These are phyloP conservation scores for Corvus cornix DNA, from an alignment of 2,113 vertebrate genomes.

Conservation along the genomic window DNA sequence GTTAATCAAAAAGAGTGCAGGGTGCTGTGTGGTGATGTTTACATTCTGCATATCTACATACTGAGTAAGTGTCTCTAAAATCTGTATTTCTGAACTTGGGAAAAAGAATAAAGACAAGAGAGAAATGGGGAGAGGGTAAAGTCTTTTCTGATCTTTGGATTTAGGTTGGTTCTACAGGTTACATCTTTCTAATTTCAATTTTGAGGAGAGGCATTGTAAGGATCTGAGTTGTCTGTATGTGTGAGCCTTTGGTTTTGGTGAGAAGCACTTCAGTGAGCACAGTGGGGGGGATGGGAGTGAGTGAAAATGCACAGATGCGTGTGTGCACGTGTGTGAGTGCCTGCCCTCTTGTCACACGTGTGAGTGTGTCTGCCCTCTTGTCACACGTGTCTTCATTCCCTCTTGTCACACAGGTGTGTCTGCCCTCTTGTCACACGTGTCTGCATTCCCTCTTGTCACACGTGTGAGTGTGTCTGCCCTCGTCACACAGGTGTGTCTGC, in stretches of 20 bases:
- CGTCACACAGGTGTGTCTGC: neutral
- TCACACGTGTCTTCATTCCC: neutral
- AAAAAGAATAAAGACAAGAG: neutral
- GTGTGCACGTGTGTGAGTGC: rapidly evolving
- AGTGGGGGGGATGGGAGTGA: rapidly evolving
- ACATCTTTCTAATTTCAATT: neutral
- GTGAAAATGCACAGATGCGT: rapidly evolving
- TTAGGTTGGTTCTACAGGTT: neutral
- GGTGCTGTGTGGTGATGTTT: neutral
- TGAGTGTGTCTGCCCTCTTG: neutral
- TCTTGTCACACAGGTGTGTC: neutral
- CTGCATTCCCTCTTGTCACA: neutral
- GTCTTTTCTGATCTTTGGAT: neutral
- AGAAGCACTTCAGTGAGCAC: neutral
- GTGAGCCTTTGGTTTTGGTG: neutral
- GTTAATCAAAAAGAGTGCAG: neutral
- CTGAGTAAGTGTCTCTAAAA: neutral
- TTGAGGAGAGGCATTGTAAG: neutral
- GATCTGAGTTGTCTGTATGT: neutral
- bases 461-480: neutral
- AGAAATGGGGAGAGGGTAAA: neutral
- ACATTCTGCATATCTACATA: neutral
- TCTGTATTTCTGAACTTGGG: neutral
- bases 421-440: neutral
- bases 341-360: neutral